A percentile compares a stretch with the other conserved stretches of the same genome.
Evolutionary conservation across 2,888 invertebrate genomes (phyloP).

Genomic region (Mimumesa dahlbomi): DNA sequence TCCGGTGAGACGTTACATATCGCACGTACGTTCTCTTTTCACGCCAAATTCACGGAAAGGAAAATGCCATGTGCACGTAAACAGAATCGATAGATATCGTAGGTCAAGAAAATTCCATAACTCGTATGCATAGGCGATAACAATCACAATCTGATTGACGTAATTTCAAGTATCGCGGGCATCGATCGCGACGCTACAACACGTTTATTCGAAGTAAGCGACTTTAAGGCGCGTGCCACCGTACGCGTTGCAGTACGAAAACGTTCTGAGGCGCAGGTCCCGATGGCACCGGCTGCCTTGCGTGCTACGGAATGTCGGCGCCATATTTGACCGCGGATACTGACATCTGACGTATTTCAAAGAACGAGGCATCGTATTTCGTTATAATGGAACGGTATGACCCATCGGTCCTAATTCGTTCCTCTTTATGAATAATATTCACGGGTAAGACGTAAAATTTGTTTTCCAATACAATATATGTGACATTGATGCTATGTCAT

Average conservation of each 20-base stretch:
- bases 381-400: too few relatives aligned
- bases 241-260: constrained; percentile 58
- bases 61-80: too few relatives aligned
- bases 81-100: not conserved
- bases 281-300: constrained; percentile 19
- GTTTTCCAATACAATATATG: too few relatives aligned
- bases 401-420: too few relatives aligned
- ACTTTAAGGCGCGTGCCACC: constrained; percentile 44
- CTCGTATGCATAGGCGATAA: not conserved
- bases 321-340: constrained; percentile 24
- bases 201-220: not conserved
- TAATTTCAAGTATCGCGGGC: constrained; percentile 12
- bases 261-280: constrained; percentile 59
- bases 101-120: not conserved
- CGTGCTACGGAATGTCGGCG: constrained; percentile 28
- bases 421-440: too few relatives aligned
- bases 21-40: constrained; percentile 38
- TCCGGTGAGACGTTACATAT: constrained; percentile 34
- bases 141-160: not conserved
- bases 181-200: constrained; percentile 24
- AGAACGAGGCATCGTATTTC: not conserved
- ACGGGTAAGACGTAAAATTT: too few relatives aligned
- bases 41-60: not conserved
- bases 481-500: too few relatives aligned
- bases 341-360: too few relatives aligned